A percentile compares a stretch with the other conserved stretches of the same genome.
Evolutionary conservation across 2,888 invertebrate species (phyloP).

Genomic region (Rosalia funebris): DNA sequence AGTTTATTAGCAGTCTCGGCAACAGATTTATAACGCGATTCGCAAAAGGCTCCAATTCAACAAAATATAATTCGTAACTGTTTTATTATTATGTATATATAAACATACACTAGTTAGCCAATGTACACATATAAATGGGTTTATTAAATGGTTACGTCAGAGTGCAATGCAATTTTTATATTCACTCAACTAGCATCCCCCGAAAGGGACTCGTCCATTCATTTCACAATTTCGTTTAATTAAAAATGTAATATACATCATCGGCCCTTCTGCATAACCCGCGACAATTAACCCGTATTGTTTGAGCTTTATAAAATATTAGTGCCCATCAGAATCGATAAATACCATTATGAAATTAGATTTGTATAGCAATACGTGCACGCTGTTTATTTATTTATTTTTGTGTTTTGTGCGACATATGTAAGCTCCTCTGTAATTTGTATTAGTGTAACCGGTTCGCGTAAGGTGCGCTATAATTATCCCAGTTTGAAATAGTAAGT

Average conservation of each 20-base stretch:
- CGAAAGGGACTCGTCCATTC: too few species aligned
- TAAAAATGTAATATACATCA: slow-evolving; percentile 16
- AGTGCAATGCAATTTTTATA: too few species aligned
- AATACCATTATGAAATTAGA: slow-evolving; percentile 8
- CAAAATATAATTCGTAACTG: too few species aligned
- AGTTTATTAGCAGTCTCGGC: too few species aligned
- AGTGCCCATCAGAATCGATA: slow-evolving; percentile 17
- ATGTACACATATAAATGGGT: too few species aligned
- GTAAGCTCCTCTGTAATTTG: background rate
- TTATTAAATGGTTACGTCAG: too few species aligned
- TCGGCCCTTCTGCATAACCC: slow-evolving; percentile 12
- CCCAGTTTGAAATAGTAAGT: background rate
- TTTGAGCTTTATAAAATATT: slow-evolving; percentile 16
- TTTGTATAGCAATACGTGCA: background rate
- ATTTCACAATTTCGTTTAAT: slow-evolving; percentile 19
- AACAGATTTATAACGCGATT: too few species aligned
- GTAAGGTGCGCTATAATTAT: background rate
- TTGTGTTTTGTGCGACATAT: background rate
- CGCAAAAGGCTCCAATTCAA: too few species aligned
- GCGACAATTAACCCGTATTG: slow-evolving; percentile 20
- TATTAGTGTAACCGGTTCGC: background rate
- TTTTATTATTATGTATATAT: too few species aligned
- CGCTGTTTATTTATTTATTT: too few species aligned
- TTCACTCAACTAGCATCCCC: too few species aligned
- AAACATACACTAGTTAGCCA: too few species aligned